Base-by-base conservation (phyloP, 2,113 vertebrate genomes). In the Quiscalus mexicanus region DNA sequence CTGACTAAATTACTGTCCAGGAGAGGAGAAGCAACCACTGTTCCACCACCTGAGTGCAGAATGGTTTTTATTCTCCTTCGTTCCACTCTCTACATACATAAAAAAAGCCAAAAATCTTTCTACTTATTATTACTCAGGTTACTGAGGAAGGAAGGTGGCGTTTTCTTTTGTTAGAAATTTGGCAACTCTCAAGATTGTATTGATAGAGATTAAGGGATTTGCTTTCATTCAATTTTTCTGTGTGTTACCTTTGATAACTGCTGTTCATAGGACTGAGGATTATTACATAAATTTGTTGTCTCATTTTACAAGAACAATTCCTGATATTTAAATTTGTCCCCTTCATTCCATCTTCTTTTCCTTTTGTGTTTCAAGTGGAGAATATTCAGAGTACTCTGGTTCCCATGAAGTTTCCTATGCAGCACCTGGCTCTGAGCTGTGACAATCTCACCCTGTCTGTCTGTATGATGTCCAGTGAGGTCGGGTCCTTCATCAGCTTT, bases 371-470 rank as follows among this genome's bases (percentile, higher is more conserved):
- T 78, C 4, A 58, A 99, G 99, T 98, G 63, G 98, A 98, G 59
- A 98, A 98, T 23, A 97, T 98, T 41, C 92, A 97, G 28, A 92
- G 98, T 2, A 97, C 98, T 21, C 82, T 97, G 7, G 98, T 99
- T 74, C 97, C 97, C 11, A 75, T 99, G 93, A 98, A 98, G 15
- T 97, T 98, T 84, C 96, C 97, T 22, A 69, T 99, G 50, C 99
- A 99, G 90, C 98, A 99, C 89, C 88, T 99, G 93, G 98, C 99
- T 30, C 98, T 99, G 71, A 99, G 99, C 96, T 98, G 99, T 44
- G 99, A 99, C 82, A 99, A 98, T 35, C 98, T 99, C 55, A 99
- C 99, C 0, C 96, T 99, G 42, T 99, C 99, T 0, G 98, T 99
- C 12, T 99, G 99, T 85, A 98, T 99, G 94, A 75, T 96, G 67